phyloP scores from a whole-genome alignment of 2,113 vertebrate species.

The Accipiter virgatus region DNA sequence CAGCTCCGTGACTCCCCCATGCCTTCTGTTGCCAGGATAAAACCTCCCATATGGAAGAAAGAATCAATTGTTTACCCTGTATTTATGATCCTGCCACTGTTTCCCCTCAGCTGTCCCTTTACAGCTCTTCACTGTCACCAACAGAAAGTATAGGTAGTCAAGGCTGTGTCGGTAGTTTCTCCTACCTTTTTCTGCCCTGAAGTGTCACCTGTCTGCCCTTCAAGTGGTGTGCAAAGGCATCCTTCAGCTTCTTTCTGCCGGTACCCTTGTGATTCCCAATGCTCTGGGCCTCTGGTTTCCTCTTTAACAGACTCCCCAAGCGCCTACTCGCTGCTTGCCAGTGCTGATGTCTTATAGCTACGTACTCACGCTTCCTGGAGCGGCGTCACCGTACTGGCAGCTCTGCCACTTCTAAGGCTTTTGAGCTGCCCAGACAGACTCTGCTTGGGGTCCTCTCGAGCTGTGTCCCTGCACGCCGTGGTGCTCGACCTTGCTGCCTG shows the following conservation, averaged over 20 bases:
- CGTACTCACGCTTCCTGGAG: fast-evolving
- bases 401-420: background rate
- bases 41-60: background rate
- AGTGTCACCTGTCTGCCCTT: fast-evolving
- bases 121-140: background rate
- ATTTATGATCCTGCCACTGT: background rate
- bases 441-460: background rate
- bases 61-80: background rate
- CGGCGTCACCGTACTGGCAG: background rate
- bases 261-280: background rate
- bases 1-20: background rate
- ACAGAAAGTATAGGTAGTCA: background rate
- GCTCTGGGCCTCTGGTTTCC: background rate
- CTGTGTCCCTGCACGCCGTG: fast-evolving
- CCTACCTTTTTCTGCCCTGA: background rate
- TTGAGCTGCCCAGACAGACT: background rate
- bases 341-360: background rate
- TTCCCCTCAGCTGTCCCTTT: background rate
- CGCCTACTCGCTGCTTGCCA: fast-evolving
- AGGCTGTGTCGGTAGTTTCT: background rate
- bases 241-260: background rate
- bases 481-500: background rate
- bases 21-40: background rate
- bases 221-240: background rate
- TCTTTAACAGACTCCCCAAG: background rate